Evolutionary conservation across 1,140 invertebrate genomes (phyloP).

Genomic region (Asbolus verrucosus): DNA sequence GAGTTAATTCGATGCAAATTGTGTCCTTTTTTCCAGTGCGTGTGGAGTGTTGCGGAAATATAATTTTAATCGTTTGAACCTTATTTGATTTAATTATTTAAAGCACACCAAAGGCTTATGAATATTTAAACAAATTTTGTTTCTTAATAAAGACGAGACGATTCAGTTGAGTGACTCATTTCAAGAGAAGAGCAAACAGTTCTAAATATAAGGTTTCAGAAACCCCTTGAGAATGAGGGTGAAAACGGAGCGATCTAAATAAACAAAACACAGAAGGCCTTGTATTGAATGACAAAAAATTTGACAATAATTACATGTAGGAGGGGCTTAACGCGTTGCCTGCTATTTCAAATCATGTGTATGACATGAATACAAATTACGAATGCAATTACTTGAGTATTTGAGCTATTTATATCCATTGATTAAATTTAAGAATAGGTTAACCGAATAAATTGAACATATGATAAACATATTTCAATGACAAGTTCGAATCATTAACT

Average conservation of each 20-base stretch:
- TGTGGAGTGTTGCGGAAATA: neutral
- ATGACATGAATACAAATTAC: slow-evolving; percentile 41
- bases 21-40: neutral
- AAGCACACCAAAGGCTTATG: no score
- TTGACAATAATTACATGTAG: slow-evolving; percentile 31
- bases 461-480: slow-evolving; percentile 36
- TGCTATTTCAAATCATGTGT: slow-evolving; percentile 12
- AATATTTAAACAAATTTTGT: no score
- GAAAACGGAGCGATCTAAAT: neutral
- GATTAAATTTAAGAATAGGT: slow-evolving; percentile 41
- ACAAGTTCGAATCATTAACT: slow-evolving; percentile 4
- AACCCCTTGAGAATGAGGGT: slow-evolving; percentile 31
- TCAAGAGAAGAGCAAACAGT: slow-evolving; percentile 19
- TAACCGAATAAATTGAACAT: slow-evolving; percentile 23
- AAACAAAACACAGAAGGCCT: slow-evolving; percentile 7
- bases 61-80: no score
- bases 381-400: slow-evolving; percentile 37
- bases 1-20: slow-evolving; percentile 1
- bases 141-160: neutral
- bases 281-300: slow-evolving; percentile 27
- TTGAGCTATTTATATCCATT: slow-evolving; percentile 44
- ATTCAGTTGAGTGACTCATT: slow-evolving; percentile 19
- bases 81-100: no score
- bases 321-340: slow-evolving; percentile 9
- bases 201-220: slow-evolving; percentile 32